These are phyloP conservation scores for Strigops habroptila DNA, from an alignment of 2,113 vertebrate genomes.

Conservation along the genomic window DNA sequence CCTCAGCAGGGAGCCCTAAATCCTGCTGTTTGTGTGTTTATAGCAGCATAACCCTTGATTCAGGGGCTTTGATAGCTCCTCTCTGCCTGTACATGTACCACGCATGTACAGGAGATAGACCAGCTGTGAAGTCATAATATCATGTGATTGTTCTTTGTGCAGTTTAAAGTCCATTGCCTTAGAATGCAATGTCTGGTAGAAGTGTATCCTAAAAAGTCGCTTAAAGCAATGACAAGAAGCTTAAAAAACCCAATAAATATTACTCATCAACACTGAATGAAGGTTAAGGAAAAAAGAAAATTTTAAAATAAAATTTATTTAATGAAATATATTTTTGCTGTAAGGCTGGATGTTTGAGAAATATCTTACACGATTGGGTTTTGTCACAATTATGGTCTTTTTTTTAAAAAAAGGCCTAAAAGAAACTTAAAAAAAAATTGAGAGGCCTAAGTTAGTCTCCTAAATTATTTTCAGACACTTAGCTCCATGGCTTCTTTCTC, in stretches of 20 bases:
- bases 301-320: background rate
- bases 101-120: background rate
- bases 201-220: background rate
- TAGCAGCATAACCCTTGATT: background rate
- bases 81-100: background rate
- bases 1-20: background rate
- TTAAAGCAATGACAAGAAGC: background rate
- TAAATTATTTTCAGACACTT: background rate
- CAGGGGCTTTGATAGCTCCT: background rate
- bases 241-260: background rate
- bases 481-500: background rate
- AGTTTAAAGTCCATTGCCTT: background rate
- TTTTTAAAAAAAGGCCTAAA: background rate
- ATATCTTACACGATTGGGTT: background rate
- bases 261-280: background rate
- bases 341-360: background rate
- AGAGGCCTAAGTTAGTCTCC: background rate
- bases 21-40: background rate
- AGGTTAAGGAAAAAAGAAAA: background rate
- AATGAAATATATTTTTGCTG: background rate
- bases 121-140: background rate
- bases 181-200: background rate
- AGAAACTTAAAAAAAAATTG: background rate
- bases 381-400: background rate
- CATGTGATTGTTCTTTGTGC: background rate